phyloP scores from a whole-genome alignment of 2,888 invertebrate species.

The Chirona hameri region DNA sequence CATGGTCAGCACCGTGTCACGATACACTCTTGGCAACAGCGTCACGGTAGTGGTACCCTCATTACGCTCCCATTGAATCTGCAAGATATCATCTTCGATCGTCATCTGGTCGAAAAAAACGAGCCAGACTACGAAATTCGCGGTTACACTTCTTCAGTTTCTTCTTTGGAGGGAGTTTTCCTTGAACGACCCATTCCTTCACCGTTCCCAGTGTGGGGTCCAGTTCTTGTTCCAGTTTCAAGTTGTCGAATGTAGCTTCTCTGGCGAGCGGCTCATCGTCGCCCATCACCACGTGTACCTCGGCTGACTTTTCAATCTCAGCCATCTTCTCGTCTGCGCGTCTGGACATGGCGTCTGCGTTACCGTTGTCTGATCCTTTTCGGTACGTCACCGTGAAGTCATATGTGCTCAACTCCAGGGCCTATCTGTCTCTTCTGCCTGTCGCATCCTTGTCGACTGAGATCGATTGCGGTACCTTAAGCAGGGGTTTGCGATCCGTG shows the following conservation, averaged over 20 bases:
- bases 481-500: neutral
- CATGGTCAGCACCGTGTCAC: neutral
- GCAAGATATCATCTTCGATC: neutral
- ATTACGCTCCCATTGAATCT: neutral
- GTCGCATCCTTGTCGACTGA: neutral
- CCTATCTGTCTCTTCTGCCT: neutral
- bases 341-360: neutral
- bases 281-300: neutral
- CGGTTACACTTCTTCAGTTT: neutral
- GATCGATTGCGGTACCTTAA: neutral
- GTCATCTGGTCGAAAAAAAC: neutral
- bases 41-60: neutral
- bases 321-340: neutral
- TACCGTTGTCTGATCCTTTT: neutral
- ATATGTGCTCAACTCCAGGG: neutral
- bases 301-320: neutral
- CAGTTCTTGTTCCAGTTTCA: neutral
- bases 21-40: neutral
- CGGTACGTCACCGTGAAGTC: neutral
- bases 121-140: neutral
- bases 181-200: neutral
- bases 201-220: neutral
- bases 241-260: neutral
- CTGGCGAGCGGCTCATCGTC: neutral
- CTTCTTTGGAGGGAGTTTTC: neutral